These are phyloP conservation scores for Anas acuta DNA, from an alignment of 2,797 vertebrate genomes.

Conservation along the genomic window DNA sequence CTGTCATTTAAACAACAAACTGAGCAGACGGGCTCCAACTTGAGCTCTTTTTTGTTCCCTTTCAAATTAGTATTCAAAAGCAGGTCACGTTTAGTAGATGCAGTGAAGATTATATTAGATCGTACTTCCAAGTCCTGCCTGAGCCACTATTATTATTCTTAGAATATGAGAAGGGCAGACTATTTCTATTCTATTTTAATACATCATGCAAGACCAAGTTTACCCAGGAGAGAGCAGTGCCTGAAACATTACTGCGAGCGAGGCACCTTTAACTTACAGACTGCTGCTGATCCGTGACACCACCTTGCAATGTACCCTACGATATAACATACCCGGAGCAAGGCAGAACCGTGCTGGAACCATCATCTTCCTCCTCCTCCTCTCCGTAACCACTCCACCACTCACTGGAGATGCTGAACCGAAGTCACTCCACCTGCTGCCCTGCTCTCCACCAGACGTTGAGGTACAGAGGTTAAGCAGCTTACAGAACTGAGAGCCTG, in stretches of 20 bases:
- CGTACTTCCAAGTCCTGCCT: not conserved
- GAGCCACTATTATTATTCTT: not conserved
- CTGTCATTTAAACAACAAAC: not conserved
- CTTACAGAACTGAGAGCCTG: not conserved
- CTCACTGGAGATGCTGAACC: not conserved
- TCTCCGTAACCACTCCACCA: not conserved
- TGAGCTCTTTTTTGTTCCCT: not conserved
- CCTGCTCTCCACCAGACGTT: too few species aligned
- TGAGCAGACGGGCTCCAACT: not conserved
- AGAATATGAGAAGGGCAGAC: not conserved
- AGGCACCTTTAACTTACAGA: not conserved
- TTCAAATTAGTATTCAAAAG: not conserved
- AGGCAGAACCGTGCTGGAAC: not conserved
- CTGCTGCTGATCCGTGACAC: not conserved
- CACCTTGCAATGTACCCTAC: not conserved
- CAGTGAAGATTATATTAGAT: not conserved
- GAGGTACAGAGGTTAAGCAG: not conserved
- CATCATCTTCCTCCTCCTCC: not conserved
- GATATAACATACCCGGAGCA: rapidly evolving
- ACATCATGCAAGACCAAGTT: not conserved
- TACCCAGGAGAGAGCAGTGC: not conserved
- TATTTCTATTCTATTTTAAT: not conserved
- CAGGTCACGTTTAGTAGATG: not conserved
- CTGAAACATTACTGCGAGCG: not conserved
- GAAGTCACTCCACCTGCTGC: not conserved